Conservation (phyloP, 2,797 vertebrate species). For the Amblyopsis hoosieri region DNA sequence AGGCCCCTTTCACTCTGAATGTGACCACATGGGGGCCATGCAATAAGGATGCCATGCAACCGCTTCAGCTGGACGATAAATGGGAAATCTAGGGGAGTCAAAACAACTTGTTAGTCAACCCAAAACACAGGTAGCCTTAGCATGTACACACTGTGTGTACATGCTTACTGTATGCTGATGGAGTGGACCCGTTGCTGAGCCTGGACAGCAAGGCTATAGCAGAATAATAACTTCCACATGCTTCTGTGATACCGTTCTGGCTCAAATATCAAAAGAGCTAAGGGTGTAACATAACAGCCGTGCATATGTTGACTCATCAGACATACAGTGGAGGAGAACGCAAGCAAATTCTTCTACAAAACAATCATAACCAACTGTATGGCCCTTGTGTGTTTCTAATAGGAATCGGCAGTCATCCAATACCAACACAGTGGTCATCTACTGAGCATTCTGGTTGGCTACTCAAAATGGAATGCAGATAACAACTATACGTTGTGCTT, state of each 20-base stretch:
- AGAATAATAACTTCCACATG: constrained; percentile 23
- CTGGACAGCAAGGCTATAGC: constrained; percentile 12
- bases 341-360: constrained; percentile 23
- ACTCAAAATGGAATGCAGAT: constrained; percentile 66
- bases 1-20: neutral
- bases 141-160: constrained; percentile 5
- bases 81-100: constrained; percentile 13
- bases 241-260: constrained; percentile 1
- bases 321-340: constrained; percentile 6
- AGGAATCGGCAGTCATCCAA: constrained; percentile 48
- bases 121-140: constrained; percentile 3
- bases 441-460: constrained; percentile 50
- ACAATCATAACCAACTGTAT: constrained; percentile 25
- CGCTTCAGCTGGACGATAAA: constrained; percentile 12
- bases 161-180: neutral
- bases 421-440: constrained; percentile 48
- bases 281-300: constrained; percentile 29
- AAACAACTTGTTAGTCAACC: constrained; percentile 35
- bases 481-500: constrained; percentile 60
- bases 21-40: neutral
- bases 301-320: constrained; percentile 16
- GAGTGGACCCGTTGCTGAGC: constrained; percentile 5
- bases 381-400: constrained; percentile 35
- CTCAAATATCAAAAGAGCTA: constrained; percentile 19
- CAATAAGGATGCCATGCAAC: constrained; percentile 12